phyloP scores from a whole-genome alignment of 2,888 invertebrate species.

The Polia nebulosa region DNA sequence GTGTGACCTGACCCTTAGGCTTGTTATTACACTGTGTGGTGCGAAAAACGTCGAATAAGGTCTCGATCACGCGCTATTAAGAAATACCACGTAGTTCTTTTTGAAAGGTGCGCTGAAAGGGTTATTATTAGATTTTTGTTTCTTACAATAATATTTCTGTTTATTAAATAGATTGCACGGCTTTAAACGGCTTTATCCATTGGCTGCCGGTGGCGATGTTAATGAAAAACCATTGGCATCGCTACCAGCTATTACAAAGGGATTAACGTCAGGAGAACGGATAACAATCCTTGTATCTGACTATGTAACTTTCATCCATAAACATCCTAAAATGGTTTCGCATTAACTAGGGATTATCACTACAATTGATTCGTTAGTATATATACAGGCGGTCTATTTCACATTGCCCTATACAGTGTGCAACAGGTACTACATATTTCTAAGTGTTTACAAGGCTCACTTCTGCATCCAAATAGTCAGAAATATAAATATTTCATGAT shows the following conservation, averaged over 20 bases:
- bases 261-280: background rate
- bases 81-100: background rate
- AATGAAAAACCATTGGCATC: too few relatives aligned
- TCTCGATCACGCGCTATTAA: background rate
- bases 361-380: background rate
- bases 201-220: too few relatives aligned
- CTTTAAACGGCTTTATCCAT: too few relatives aligned
- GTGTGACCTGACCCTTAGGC: background rate
- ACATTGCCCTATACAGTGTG: background rate
- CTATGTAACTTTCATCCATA: background rate
- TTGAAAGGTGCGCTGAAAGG: background rate
- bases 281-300: background rate
- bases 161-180: too few relatives aligned
- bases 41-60: constrained; percentile 9
- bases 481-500: too few relatives aligned
- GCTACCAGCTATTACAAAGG: too few relatives aligned
- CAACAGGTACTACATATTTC: background rate
- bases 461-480: background rate
- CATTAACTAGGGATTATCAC: background rate
- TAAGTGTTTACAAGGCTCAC: background rate
- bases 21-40: constrained; percentile 4
- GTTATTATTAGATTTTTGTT: background rate
- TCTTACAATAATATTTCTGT: too few relatives aligned
- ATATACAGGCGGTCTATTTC: background rate
- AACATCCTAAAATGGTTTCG: background rate